These are phyloP conservation scores for Hydriomena furcata DNA, from an alignment of 2,888 invertebrate species.

Conservation along the genomic window DNA sequence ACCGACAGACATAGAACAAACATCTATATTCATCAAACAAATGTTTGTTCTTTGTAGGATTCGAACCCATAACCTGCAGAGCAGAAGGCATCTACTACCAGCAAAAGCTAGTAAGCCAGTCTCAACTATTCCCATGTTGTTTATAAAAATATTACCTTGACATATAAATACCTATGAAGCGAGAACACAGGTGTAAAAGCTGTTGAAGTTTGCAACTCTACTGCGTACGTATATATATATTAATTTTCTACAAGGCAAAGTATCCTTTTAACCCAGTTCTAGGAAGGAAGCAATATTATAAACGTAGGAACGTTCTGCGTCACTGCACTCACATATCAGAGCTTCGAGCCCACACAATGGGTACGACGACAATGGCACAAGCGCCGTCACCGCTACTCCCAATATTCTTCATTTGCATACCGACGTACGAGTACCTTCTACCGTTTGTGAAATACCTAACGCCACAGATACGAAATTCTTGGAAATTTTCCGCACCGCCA, in stretches of 20 bases:
- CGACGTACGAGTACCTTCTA: conserved; percentile 45
- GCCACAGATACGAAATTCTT: conserved; percentile 9
- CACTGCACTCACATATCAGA: conserved; percentile 35
- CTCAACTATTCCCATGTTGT: no score
- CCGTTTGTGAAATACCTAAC: not conserved
- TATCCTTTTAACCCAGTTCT: conserved; percentile 20
- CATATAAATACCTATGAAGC: no score
- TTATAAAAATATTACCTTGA: no score
- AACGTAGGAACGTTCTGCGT: conserved; percentile 29
- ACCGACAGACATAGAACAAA: no score
- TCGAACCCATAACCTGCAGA: no score
- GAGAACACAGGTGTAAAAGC: no score
- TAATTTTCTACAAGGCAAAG: conserved; percentile 25
- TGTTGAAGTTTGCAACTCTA: no score
- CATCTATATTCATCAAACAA: no score
- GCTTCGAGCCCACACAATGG: conserved; percentile 47
- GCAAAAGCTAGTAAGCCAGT: no score
- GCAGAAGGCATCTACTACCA: no score
- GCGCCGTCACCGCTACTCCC: conserved; percentile 61
- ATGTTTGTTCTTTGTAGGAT: no score
- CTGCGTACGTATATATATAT: no score
- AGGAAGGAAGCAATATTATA: conserved; percentile 7
- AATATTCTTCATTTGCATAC: conserved; percentile 77
- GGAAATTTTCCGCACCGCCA: not conserved
- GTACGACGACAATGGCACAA: conserved; percentile 59